Evolutionary conservation across 2,797 vertebrate species (phyloP).

Genomic region (Tauraco hartlaubi): DNA sequence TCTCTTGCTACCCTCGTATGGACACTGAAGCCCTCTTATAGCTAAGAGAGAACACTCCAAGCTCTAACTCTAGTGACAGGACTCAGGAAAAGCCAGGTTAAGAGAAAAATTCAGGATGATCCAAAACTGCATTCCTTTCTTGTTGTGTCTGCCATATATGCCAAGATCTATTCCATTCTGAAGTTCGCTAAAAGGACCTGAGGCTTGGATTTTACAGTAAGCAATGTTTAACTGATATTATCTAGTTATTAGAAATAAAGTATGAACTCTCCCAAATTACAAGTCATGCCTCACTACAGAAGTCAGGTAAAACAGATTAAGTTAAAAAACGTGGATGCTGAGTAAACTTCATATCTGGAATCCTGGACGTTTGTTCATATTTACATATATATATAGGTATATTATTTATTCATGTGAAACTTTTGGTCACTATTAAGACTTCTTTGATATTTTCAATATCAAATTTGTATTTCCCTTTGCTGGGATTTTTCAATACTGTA

Average conservation of each 20-base stretch:
- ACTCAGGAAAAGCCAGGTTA: neutral
- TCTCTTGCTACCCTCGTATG: accelerated
- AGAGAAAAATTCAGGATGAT: neutral
- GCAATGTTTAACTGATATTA: neutral
- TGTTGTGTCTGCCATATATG: neutral
- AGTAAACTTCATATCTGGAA: neutral
- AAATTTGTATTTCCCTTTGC: neutral
- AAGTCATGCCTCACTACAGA: neutral
- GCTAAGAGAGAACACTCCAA: neutral
- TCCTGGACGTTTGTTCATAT: neutral
- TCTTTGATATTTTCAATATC: neutral
- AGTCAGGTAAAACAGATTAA: neutral
- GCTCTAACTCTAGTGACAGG: neutral
- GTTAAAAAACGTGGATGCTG: neutral
- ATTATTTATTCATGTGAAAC: neutral
- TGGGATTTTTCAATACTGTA: neutral
- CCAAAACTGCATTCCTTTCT: neutral
- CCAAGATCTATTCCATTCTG: neutral
- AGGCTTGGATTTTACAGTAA: neutral
- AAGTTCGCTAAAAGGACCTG: neutral
- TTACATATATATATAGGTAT: neutral
- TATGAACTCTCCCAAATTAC: neutral
- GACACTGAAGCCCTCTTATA: neutral
- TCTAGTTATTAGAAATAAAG: neutral
- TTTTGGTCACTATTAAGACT: neutral